phyloP scores from a whole-genome alignment of 2,888 invertebrate species.

The Megaustenia siamemsis region DNA sequence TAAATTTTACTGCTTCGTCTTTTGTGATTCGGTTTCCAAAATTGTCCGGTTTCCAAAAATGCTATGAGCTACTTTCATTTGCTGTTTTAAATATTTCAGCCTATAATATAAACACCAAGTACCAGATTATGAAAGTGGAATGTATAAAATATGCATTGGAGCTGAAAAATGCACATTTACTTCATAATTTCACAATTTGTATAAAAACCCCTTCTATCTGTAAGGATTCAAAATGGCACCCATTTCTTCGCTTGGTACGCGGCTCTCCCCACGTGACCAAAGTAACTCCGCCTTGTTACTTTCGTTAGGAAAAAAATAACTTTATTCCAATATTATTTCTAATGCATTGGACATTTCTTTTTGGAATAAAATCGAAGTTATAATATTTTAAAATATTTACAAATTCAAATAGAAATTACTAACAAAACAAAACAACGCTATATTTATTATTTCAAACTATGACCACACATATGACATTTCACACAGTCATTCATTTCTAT shows the following conservation, averaged over 20 bases:
- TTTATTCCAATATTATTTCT: too few relatives aligned
- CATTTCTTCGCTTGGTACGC: not conserved
- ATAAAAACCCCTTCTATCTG: slow-evolving; percentile 47
- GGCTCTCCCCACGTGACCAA: slow-evolving; percentile 6
- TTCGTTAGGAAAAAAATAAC: too few relatives aligned
- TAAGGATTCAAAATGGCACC: slow-evolving; percentile 55
- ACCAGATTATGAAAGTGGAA: not conserved
- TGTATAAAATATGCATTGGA: not conserved
- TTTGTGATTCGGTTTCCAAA: slow-evolving; percentile 27
- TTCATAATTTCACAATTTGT: not conserved
- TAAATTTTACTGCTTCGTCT: not conserved
- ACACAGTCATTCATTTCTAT: too few relatives aligned
- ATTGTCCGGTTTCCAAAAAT: slow-evolving; percentile 35
- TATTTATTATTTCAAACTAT: too few relatives aligned
- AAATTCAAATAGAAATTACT: too few relatives aligned
- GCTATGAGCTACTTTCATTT: not conserved
- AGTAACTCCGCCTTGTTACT: not conserved
- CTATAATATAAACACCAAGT: not conserved
- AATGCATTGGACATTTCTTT: too few relatives aligned
- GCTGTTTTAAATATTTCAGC: too few relatives aligned
- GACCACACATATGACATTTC: too few relatives aligned
- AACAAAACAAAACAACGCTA: too few relatives aligned
- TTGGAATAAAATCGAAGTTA: too few relatives aligned
- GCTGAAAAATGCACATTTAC: not conserved
- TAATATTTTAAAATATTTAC: too few relatives aligned